A percentile compares a stretch with the other conserved stretches of the same genome.
Conservation (phyloP, 2,888 invertebrate species). For the Eurytoma californica region DNA sequence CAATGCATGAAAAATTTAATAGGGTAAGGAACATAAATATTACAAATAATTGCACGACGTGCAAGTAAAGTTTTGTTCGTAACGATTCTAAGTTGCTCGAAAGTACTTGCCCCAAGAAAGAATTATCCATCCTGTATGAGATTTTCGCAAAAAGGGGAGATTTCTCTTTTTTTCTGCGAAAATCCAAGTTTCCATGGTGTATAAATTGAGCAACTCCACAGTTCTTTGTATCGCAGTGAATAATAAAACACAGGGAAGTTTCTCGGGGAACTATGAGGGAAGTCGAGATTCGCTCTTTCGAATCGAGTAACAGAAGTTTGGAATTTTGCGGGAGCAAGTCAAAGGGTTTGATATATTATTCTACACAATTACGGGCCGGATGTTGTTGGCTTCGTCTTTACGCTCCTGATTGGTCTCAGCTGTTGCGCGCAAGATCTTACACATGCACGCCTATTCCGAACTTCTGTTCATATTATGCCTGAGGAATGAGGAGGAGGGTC, state of each 20-base stretch:
- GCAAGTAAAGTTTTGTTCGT: too few relatives aligned
- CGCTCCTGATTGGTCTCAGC: slow-evolving; percentile 46
- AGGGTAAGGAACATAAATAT: too few relatives aligned
- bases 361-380: slow-evolving; percentile 48
- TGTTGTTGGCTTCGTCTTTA: slow-evolving; percentile 32
- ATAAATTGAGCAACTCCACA: not conserved
- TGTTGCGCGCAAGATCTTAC: slow-evolving; percentile 45
- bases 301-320: slow-evolving; percentile 40
- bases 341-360: slow-evolving; percentile 55
- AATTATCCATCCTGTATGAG: too few relatives aligned
- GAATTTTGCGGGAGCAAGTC: slow-evolving; percentile 47
- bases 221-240: slow-evolving; percentile 16
- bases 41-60: too few relatives aligned
- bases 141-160: too few relatives aligned
- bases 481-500: too few relatives aligned
- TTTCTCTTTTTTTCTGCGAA: too few relatives aligned
- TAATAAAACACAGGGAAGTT: slow-evolving; percentile 48
- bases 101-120: too few relatives aligned
- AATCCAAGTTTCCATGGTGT: not conserved
- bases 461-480: slow-evolving; percentile 18
- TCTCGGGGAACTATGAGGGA: slow-evolving; percentile 11
- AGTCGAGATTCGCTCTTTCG: slow-evolving; percentile 28
- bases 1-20: too few relatives aligned
- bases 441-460: slow-evolving; percentile 36
- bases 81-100: too few relatives aligned